Base-by-base conservation (phyloP, 2,113 vertebrate species). In the Varanus komodoensis region DNA sequence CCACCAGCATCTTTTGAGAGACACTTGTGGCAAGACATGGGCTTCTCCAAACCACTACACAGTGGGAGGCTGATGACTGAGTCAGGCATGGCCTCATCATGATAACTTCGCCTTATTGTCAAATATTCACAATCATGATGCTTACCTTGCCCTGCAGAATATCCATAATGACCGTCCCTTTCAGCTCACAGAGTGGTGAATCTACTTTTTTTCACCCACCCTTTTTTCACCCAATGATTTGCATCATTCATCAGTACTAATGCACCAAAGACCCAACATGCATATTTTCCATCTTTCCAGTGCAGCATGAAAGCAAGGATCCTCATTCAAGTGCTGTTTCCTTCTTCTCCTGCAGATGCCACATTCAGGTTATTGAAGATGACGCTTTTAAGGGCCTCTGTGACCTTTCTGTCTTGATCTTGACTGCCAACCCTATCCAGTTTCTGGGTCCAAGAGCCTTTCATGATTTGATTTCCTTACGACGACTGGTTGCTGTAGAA, bases 361-460 rank as follows among this genome's bases (percentile, higher is more conserved):
- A 96, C 14, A 93, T 98, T 81, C 87, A 92, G 21, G 83, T 44
- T 7, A 96, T 98, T 84, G 96, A 96, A 93, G 96, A 97, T 44
- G 74, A 96, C 54, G 93, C 98, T 12, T 97, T 96, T 86, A 2
- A 80, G 34, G 96, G 95, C 19, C 94, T 98, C 90, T 8, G 54
- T 0, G 78, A 94, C 0, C 96, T 98, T 73, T 97, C 94, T 57
- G 96, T 93, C 61, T 96, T 98, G 93, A 94, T 98, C 94, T 89
- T 98, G 87, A 98, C 98, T 1, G 97, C 94, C 91, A 98, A 98
- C 68, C 93, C 96, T 27, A 92, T 98, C 9, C 92, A 94, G 80
- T 78, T 73, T 5, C 88, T 97, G 92, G 94, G 91, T 8, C 80
- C 19, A 15, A 78, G 90, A 91, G 92, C 95, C 14, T 98, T 98